Percentiles rank a stretch among this genome's conserved stretches.
Evolutionary conservation across 2,797 vertebrate genomes (phyloP).

Genomic region (Psittacula echo): DNA sequence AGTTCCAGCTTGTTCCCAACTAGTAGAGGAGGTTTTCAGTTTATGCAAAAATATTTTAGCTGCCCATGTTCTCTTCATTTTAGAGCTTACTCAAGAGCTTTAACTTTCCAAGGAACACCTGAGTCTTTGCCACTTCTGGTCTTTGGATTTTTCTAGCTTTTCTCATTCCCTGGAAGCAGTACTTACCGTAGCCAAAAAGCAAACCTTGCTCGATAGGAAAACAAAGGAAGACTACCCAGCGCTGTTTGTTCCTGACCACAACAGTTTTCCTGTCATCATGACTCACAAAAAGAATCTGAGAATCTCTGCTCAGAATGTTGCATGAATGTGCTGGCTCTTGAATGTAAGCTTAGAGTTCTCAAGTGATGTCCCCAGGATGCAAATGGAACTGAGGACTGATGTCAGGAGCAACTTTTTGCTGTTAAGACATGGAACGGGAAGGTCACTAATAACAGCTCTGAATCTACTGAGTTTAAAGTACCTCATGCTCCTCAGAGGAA

Average conservation of each 20-base stretch:
- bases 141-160: background rate
- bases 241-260: background rate
- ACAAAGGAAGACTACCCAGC: background rate
- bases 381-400: background rate
- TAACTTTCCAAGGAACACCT: background rate
- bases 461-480: background rate
- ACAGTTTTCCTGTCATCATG: background rate
- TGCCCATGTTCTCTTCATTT: background rate
- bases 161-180: background rate
- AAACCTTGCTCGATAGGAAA: slow-evolving; percentile 9
- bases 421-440: background rate
- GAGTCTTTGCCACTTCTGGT: background rate
- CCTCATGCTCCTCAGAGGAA: background rate
- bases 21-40: background rate
- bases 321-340: background rate
- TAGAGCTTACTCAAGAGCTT: background rate
- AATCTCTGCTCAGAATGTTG: background rate
- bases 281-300: background rate
- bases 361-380: background rate
- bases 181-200: background rate
- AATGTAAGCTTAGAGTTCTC: background rate
- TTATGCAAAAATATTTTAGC: background rate
- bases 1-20: slow-evolving; percentile 35
- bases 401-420: background rate
- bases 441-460: background rate